Conservation (phyloP, 2,113 vertebrate species). For the Perccottus glenii region DNA sequence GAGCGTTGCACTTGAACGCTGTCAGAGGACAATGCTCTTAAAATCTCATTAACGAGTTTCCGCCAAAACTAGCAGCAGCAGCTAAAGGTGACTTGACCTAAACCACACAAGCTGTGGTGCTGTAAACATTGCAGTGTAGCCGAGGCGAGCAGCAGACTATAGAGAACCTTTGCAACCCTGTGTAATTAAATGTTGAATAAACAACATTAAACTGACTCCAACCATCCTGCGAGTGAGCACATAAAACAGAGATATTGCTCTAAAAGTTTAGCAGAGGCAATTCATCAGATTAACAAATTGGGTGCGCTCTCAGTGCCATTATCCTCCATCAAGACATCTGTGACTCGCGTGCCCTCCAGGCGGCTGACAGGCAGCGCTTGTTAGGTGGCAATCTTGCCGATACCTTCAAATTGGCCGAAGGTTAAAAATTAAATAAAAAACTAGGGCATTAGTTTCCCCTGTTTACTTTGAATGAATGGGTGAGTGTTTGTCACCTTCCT, state of each 20-base stretch:
- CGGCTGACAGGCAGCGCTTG: slow-evolving; percentile 38
- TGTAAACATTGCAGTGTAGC: not conserved
- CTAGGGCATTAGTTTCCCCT: slow-evolving; percentile 9
- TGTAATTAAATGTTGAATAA: slow-evolving; percentile 40
- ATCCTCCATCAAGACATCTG: slow-evolving; percentile 38
- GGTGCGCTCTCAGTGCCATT: slow-evolving; percentile 25
- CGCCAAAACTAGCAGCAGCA: slow-evolving; percentile 39
- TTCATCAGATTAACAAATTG: slow-evolving; percentile 56
- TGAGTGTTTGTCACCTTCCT: slow-evolving; percentile 7
- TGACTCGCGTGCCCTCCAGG: slow-evolving; percentile 29
- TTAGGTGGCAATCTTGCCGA: slow-evolving; percentile 29
- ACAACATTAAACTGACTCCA: slow-evolving; percentile 29
- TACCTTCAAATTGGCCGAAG: slow-evolving; percentile 29
- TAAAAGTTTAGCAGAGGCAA: slow-evolving; percentile 19
- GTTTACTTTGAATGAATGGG: slow-evolving; percentile 23
- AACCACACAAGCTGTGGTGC: slow-evolving; percentile 10
- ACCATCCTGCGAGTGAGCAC: slow-evolving; percentile 11
- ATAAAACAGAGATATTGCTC: slow-evolving; percentile 31
- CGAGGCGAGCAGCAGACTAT: slow-evolving; percentile 4
- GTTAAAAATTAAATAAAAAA: slow-evolving; percentile 31
- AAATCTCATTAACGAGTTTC: slow-evolving; percentile 38
- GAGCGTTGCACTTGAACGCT: slow-evolving; percentile 9
- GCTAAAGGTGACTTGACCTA: slow-evolving; percentile 27
- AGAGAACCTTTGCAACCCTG: not conserved
- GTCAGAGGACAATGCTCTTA: slow-evolving; percentile 48